phyloP scores from a whole-genome alignment of 2,113 vertebrate genomes.

The Dicrurus megarhynchus region DNA sequence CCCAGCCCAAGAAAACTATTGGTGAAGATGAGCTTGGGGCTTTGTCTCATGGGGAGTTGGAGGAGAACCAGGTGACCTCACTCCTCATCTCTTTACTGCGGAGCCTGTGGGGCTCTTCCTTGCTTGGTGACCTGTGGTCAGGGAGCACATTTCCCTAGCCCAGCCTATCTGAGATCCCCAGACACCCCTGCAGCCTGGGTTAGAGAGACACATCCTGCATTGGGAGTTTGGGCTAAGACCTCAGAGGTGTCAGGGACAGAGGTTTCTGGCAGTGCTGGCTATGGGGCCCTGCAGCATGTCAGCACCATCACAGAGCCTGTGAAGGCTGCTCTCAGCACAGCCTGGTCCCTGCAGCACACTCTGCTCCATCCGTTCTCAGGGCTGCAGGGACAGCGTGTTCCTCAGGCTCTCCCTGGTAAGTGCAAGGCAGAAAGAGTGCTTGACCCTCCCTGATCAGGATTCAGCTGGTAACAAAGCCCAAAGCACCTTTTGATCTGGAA shows the following conservation, averaged over 20 bases:
- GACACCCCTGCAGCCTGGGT: not conserved
- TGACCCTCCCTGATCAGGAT: not conserved
- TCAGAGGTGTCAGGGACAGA: not conserved
- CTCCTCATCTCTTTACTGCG: not conserved
- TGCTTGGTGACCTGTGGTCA: not conserved
- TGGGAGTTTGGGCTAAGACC: not conserved
- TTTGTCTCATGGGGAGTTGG: not conserved
- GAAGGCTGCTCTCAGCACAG: not conserved
- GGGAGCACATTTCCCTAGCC: not conserved
- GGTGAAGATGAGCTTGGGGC: not conserved
- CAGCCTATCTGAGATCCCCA: not conserved
- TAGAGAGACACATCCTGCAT: not conserved
- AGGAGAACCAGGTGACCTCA: not conserved
- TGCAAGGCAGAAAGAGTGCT: not conserved
- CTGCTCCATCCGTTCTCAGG: not conserved
- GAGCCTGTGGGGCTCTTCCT: not conserved
- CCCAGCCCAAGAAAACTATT: slow-evolving; percentile 83
- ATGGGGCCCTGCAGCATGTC: accelerated
- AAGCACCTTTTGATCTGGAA: not conserved
- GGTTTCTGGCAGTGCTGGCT: not conserved
- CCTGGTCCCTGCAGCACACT: not conserved
- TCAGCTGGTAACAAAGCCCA: not conserved
- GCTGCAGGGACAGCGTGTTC: not conserved
- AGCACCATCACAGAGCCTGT: not conserved
- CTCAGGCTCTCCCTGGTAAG: not conserved